phyloP scores from a whole-genome alignment of 2,797 vertebrate genomes.

The Microcaecilia unicolor region DNA sequence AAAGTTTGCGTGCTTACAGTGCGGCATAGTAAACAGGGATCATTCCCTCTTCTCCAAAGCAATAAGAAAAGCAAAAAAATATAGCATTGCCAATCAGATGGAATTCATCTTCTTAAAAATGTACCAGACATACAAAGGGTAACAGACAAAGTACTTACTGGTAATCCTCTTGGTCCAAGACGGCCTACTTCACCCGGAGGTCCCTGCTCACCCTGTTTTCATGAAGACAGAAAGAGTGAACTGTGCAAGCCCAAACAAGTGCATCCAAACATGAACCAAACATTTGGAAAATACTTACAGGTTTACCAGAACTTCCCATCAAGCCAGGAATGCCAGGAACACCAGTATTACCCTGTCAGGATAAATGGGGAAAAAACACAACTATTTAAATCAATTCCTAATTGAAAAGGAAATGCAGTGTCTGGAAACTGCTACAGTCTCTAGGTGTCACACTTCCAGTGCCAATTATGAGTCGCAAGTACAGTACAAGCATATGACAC shows the following conservation, averaged over 20 bases:
- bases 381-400: too few relatives aligned
- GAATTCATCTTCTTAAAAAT: background rate
- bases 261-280: background rate
- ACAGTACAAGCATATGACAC: too few relatives aligned
- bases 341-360: constrained; percentile 70
- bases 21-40: too few relatives aligned
- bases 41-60: too few relatives aligned
- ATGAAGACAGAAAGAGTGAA: constrained; percentile 1
- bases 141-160: constrained; percentile 62
- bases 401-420: too few relatives aligned
- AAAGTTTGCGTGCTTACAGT: too few relatives aligned
- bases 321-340: constrained; percentile 69
- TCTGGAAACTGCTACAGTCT: too few relatives aligned
- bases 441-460: too few relatives aligned
- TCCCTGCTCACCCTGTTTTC: constrained; percentile 77
- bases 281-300: constrained; percentile 50
- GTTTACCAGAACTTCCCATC: constrained; percentile 84
- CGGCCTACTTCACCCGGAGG: constrained; percentile 78
- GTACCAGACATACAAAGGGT: background rate
- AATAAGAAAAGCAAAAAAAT: too few relatives aligned
- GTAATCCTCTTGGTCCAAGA: constrained; percentile 70
- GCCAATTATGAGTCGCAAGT: too few relatives aligned
- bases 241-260: constrained; percentile 1
- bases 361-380: constrained; percentile 8
- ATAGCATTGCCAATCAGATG: too few relatives aligned